These are phyloP conservation scores for Chionodraco myersi DNA, from an alignment of 2,113 vertebrate species.

Conservation along the genomic window DNA sequence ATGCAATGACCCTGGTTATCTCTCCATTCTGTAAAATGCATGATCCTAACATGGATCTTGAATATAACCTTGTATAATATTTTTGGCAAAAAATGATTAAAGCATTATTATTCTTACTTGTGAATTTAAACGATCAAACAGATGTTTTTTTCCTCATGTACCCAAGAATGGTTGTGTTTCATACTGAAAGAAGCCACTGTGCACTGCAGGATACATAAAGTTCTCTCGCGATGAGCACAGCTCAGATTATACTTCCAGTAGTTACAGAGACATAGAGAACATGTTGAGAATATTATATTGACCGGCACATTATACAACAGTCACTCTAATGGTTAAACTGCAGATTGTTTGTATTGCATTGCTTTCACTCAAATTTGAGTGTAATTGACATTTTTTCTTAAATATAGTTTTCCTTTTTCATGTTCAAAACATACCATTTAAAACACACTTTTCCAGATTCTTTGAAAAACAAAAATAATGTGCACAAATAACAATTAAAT, in stretches of 20 bases:
- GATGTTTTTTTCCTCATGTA: not conserved
- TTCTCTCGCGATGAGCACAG: constrained; percentile 30
- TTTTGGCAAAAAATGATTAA: constrained; percentile 1
- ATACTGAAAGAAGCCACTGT: constrained; percentile 1
- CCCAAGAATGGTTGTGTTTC: not conserved
- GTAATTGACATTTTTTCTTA: not conserved
- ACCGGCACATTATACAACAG: constrained; percentile 11
- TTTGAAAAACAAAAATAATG: constrained; percentile 34
- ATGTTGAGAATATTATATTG: not conserved
- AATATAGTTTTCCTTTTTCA: constrained; percentile 9
- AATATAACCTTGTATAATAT: not conserved
- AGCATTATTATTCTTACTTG: not conserved
- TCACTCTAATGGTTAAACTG: constrained; percentile 3
- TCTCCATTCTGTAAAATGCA: not conserved
- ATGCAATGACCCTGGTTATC: not conserved
- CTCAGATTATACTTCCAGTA: constrained; percentile 33
- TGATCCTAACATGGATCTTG: not conserved
- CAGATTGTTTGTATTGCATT: constrained; percentile 11
- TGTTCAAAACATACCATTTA: constrained; percentile 25
- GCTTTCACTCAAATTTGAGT: constrained; percentile 11
- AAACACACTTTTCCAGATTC: constrained; percentile 38
- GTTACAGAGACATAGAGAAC: constrained; percentile 12
- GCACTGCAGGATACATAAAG: constrained; percentile 7
- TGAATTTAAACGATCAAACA: no score
- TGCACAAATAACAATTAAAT: constrained; percentile 29